A percentile compares a stretch with the other conserved stretches of the same genome.
phyloP scores from a whole-genome alignment of 2,113 vertebrate genomes.

The Vicugna pacos region DNA sequence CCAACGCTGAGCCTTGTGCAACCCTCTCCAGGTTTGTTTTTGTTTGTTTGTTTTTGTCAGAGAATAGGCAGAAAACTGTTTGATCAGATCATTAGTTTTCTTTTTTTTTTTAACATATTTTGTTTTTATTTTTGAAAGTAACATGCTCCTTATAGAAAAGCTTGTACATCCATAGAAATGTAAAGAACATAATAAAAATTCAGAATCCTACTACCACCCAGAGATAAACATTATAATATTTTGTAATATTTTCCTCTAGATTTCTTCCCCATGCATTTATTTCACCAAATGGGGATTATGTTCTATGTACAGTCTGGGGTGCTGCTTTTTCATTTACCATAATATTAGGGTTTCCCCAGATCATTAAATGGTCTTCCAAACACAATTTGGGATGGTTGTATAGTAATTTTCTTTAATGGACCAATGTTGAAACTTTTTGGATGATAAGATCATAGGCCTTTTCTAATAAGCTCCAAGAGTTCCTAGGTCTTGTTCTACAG shows the following conservation, averaged over 20 bases:
- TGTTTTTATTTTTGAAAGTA: not conserved
- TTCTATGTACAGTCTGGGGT: not conserved
- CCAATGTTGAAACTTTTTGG: not conserved
- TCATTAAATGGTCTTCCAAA: slow-evolving; percentile 24
- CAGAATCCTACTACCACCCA: not conserved
- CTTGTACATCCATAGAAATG: not conserved
- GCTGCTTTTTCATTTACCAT: not conserved
- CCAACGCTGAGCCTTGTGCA: not conserved
- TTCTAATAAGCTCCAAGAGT: slow-evolving; percentile 27
- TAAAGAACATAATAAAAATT: not conserved
- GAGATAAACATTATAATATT: not conserved
- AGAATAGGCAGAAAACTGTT: slow-evolving; percentile 64
- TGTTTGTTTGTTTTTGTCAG: not conserved
- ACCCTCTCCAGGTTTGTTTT: not conserved
- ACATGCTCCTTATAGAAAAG: not conserved
- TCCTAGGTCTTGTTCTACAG: slow-evolving; percentile 53
- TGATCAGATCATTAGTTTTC: not conserved
- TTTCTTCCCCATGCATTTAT: not conserved
- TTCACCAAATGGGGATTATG: not conserved
- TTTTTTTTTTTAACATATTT: not conserved
- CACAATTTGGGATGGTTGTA: not conserved
- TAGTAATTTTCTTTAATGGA: slow-evolving; percentile 17
- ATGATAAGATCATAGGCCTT: not conserved
- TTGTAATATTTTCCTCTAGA: not conserved
- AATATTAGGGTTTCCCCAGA: not conserved